Percentiles rank a stretch among this genome's conserved stretches.
Evolutionary conservation across 2,113 vertebrate species (phyloP).

Genomic region (Athene noctua): DNA sequence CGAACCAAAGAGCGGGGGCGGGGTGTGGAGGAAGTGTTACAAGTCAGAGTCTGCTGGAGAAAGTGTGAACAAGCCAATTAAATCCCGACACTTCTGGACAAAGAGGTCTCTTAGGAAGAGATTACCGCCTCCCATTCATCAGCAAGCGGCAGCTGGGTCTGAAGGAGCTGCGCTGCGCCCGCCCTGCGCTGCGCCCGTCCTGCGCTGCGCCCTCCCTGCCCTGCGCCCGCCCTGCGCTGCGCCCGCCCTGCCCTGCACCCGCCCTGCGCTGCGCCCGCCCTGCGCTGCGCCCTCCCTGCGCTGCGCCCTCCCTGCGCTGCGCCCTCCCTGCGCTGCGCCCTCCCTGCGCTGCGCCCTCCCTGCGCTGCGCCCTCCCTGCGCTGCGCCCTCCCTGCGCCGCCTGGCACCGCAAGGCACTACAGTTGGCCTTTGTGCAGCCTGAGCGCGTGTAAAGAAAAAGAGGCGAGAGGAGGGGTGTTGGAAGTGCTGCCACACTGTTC

Average conservation of each 20-base stretch:
- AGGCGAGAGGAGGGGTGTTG: neutral
- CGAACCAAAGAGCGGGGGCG: neutral
- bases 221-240: too few relatives aligned
- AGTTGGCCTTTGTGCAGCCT: neutral
- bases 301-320: too few relatives aligned
- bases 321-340: too few relatives aligned
- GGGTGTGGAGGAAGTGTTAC: slow-evolving; percentile 19
- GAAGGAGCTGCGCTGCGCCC: too few relatives aligned
- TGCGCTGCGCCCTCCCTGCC: too few relatives aligned
- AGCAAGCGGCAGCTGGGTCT: neutral
- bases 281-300: too few relatives aligned
- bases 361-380: too few relatives aligned
- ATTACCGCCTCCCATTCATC: slow-evolving; percentile 54
- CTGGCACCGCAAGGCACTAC: neutral
- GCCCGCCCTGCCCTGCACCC: too few relatives aligned
- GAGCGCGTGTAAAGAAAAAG: neutral
- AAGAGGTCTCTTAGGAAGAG: slow-evolving; percentile 61
- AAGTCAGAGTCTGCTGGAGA: slow-evolving; percentile 34
- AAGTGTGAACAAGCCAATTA: slow-evolving; percentile 68
- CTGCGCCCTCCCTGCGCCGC: too few relatives aligned
- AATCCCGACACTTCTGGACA: slow-evolving; percentile 51
- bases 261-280: too few relatives aligned
- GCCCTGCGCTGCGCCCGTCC: too few relatives aligned
- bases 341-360: too few relatives aligned
- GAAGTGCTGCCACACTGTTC: neutral